Evolutionary conservation across 2,113 vertebrate genomes (phyloP).

Genomic region (Pampusana beccarii): DNA sequence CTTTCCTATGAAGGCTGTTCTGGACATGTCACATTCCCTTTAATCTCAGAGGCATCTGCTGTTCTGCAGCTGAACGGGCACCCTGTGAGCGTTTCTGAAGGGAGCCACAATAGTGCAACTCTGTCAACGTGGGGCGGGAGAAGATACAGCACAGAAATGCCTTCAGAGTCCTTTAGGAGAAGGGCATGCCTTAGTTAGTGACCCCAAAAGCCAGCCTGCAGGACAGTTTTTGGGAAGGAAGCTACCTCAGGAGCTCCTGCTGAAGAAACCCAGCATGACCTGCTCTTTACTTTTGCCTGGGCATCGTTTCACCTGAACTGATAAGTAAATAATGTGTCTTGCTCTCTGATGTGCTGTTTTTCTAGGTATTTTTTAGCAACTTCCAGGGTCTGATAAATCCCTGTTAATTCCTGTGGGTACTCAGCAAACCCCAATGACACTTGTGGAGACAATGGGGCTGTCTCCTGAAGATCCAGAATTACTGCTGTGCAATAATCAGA

Average conservation of each 20-base stretch:
- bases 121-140: neutral
- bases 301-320: neutral
- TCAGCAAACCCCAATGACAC: neutral
- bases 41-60: neutral
- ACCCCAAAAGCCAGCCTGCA: neutral
- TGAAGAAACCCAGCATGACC: neutral
- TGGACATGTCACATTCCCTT: neutral
- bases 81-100: neutral
- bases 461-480: neutral
- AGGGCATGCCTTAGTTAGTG: fast-evolving
- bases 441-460: neutral
- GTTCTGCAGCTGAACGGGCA: neutral
- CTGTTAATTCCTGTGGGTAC: neutral
- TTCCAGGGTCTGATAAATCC: neutral
- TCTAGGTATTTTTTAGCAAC: neutral
- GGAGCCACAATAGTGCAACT: neutral
- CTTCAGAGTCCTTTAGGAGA: neutral
- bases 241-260: neutral
- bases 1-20: neutral
- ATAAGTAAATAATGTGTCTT: neutral
- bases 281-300: neutral
- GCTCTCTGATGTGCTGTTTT: neutral
- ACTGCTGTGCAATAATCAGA: neutral
- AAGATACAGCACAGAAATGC: neutral
- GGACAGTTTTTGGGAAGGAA: fast-evolving